phyloP scores from a whole-genome alignment of 2,888 invertebrate species.

The Catotricha subobsoleta region DNA sequence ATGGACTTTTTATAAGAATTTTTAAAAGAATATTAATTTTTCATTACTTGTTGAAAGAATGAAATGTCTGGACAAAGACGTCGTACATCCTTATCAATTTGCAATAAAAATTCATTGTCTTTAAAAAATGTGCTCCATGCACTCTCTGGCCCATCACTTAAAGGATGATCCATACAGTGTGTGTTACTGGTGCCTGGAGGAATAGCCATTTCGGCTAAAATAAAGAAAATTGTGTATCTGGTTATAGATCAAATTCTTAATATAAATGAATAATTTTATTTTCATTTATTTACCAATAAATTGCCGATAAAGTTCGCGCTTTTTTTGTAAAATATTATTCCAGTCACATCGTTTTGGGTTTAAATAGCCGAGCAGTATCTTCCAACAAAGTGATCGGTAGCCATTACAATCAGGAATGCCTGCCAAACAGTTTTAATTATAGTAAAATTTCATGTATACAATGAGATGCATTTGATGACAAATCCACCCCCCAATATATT shows the following conservation, averaged over 20 bases:
- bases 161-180: constrained; percentile 57
- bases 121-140: constrained; percentile 92
- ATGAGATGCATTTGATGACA: constrained; percentile 8
- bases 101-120: constrained; percentile 91
- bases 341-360: constrained; percentile 50
- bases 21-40: neutral
- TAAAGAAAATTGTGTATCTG: neutral
- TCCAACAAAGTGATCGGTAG: constrained; percentile 71
- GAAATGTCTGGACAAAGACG: constrained; percentile 90
- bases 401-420: constrained; percentile 81
- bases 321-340: constrained; percentile 48
- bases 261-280: neutral
- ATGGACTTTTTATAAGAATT: neutral
- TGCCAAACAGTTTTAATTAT: constrained; percentile 21
- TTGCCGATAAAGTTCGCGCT: constrained; percentile 62
- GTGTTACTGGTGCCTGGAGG: constrained; percentile 47
- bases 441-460: constrained; percentile 7
- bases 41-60: constrained; percentile 68
- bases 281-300: constrained; percentile 44
- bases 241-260: neutral
- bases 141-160: constrained; percentile 88
- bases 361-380: constrained; percentile 69
- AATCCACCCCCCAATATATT: constrained; percentile 13
- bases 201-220: constrained; percentile 73
- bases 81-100: constrained; percentile 95